Evolutionary conservation across 2,797 vertebrate genomes (phyloP).

Genomic region (Falco cherrug): DNA sequence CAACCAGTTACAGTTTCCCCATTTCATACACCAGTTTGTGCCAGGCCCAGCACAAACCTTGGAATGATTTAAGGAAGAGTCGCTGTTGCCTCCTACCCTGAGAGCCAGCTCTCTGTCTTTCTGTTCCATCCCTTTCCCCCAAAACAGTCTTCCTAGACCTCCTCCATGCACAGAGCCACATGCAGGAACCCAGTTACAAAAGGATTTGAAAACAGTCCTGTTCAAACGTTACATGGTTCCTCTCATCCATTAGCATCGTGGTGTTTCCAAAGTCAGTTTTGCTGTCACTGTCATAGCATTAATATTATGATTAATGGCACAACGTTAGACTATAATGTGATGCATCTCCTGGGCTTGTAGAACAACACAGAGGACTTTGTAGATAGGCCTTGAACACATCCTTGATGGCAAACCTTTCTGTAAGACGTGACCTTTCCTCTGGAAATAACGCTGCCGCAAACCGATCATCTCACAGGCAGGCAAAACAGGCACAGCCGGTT

Average conservation of each 20-base stretch:
- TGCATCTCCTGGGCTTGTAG: neutral
- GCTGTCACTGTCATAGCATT: neutral
- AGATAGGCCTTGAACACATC: neutral
- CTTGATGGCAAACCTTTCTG: neutral
- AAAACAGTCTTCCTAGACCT: neutral
- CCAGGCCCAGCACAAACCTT: neutral
- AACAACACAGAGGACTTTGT: neutral
- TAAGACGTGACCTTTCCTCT: conserved; percentile 28
- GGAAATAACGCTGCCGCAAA: neutral
- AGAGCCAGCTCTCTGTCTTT: neutral
- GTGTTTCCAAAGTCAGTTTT: neutral
- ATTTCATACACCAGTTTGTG: neutral
- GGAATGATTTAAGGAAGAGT: neutral
- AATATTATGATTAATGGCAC: neutral
- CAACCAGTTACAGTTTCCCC: neutral
- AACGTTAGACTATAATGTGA: neutral
- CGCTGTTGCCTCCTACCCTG: neutral
- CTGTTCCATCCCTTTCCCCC: neutral
- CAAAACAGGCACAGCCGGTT: conserved; percentile 26
- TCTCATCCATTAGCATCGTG: neutral
- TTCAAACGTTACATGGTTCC: rapidly evolving
- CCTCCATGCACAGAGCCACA: neutral
- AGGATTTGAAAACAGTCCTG: neutral
- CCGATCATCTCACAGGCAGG: neutral
- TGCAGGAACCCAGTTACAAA: neutral